A percentile compares a stretch with the other conserved stretches of the same genome.
Evolutionary conservation across 2,888 invertebrate genomes (phyloP).

Genomic region (Octodonta nipae): DNA sequence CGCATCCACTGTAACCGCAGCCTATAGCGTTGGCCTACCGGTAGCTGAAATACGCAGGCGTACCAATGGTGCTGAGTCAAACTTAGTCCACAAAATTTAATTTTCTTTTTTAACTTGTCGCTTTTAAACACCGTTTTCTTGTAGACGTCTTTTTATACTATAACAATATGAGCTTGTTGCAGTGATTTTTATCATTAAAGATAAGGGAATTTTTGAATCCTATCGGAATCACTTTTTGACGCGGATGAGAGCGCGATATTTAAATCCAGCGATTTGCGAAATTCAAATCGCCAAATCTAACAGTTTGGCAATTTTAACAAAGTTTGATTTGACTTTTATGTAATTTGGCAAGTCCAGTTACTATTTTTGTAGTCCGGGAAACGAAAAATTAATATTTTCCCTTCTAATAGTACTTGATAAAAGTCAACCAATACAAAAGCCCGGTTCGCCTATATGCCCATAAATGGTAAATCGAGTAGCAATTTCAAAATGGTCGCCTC

Average conservation of each 20-base stretch:
- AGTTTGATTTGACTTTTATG: too few relatives aligned
- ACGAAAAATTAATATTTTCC: too few relatives aligned
- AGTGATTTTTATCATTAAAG: background rate
- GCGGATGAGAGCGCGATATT: slow-evolving; percentile 1
- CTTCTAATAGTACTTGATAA: slow-evolving; percentile 19
- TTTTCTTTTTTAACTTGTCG: too few relatives aligned
- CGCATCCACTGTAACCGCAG: too few relatives aligned
- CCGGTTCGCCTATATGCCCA: slow-evolving; percentile 47
- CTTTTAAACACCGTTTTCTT: too few relatives aligned
- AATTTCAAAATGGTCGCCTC: slow-evolving; percentile 31
- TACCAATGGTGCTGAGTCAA: too few relatives aligned
- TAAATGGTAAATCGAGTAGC: slow-evolving; percentile 45
- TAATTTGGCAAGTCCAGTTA: too few relatives aligned
- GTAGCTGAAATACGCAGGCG: slow-evolving; percentile 26
- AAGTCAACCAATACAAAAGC: slow-evolving; percentile 42
- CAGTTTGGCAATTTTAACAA: too few relatives aligned
- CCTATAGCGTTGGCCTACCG: slow-evolving; percentile 37
- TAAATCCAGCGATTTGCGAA: slow-evolving; percentile 12
- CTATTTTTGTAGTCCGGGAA: too few relatives aligned
- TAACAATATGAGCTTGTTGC: background rate
- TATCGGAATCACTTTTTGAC: background rate
- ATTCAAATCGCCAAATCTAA: too few relatives aligned
- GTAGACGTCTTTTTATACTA: background rate
- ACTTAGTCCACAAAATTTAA: too few relatives aligned
- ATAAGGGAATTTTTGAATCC: too few relatives aligned